Base-by-base conservation (phyloP, 35 echinoderm and acorn worm species). In the Eucidaris tribuloides region DNA sequence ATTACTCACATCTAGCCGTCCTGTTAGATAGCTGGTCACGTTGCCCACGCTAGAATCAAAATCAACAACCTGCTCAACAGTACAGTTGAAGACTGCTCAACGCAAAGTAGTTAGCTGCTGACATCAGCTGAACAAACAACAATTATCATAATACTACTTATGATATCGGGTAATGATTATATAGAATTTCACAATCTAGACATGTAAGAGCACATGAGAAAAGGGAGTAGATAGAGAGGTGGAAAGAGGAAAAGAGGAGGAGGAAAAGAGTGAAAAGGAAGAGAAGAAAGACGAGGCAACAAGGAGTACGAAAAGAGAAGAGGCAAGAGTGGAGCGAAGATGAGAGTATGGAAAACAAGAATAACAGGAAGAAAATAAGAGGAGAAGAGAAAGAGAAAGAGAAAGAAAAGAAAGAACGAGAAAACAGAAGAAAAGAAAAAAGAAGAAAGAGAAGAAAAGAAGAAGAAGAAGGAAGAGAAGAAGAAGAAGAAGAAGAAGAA, bases 91-190 rank as follows among this genome's bases (percentile, higher is more conserved):
- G 68, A 6, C 83, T 86, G 1, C 85, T 91, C 28, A 98, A 35
- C 42, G 84, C 71, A 37, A 98, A 98, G 65, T 89, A 92, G 65
- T 88, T 98, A 38, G 95, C 85, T 9, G 95, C 95, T 28, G 95
- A 86, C 78, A 98, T 31, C 32, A 98, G 82, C 95, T 97, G 62
- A 20, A 65, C 0, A 80, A 62, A 76, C 20, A 76, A 76, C 33
- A 52, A 76, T 31, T 74, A 50, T n/a, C 42, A 44, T 19, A n/a
- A 15, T 19, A 2, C 65, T 27, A 62, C 36, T 65, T 25, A 22
- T 29, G 13, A 57, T 54, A 0, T 11, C 1, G 20, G 4, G 65
- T 20, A 71, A 71, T 31, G 65, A 34, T 71, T 0, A 71, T 34
- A 32, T n/a, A 19, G 29, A 68, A 23, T 0, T 30, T 71, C 18